phyloP scores from a whole-genome alignment of 2,888 invertebrate species.

The Ceramica pisi region DNA sequence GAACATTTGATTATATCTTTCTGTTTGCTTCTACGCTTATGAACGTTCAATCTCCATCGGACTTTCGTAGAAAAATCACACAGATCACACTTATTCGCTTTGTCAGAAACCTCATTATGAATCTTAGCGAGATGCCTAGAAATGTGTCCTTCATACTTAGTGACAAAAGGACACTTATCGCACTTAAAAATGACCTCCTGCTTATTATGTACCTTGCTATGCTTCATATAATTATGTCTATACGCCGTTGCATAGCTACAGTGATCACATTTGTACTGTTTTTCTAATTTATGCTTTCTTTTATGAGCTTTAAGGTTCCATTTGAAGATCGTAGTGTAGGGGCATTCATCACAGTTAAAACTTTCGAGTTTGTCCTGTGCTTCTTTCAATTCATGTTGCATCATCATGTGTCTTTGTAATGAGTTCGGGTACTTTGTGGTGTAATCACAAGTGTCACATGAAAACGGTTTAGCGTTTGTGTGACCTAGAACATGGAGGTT shows the following conservation, averaged over 20 bases:
- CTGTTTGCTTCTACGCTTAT: constrained; percentile 76
- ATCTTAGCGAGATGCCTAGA: constrained; percentile 79
- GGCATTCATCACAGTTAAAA: constrained; percentile 60
- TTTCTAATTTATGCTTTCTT: constrained; percentile 72
- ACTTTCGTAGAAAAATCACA: constrained; percentile 80
- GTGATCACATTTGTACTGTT: constrained; percentile 70
- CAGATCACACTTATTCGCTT: constrained; percentile 75
- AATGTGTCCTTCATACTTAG: constrained; percentile 80
- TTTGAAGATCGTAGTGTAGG: constrained; percentile 64
- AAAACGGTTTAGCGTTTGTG: constrained; percentile 68
- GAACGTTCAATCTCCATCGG: constrained; percentile 79
- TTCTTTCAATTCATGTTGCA: constrained; percentile 69
- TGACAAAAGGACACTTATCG: constrained; percentile 80
- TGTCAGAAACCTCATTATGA: constrained; percentile 77
- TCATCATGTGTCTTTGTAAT: constrained; percentile 72
- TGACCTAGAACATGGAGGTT: constrained; percentile 75
- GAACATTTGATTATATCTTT: constrained; percentile 70
- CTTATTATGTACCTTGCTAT: constrained; percentile 69
- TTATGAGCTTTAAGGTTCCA: constrained; percentile 73
- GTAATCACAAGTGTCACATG: constrained; percentile 75
- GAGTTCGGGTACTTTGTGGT: constrained; percentile 76
- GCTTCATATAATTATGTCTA: constrained; percentile 72
- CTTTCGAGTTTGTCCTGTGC: constrained; percentile 19
- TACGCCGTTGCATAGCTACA: constrained; percentile 73
- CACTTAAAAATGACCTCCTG: constrained; percentile 70